Conservation (phyloP, 2,888 invertebrate genomes). For the Dysmachus trigonus region DNA sequence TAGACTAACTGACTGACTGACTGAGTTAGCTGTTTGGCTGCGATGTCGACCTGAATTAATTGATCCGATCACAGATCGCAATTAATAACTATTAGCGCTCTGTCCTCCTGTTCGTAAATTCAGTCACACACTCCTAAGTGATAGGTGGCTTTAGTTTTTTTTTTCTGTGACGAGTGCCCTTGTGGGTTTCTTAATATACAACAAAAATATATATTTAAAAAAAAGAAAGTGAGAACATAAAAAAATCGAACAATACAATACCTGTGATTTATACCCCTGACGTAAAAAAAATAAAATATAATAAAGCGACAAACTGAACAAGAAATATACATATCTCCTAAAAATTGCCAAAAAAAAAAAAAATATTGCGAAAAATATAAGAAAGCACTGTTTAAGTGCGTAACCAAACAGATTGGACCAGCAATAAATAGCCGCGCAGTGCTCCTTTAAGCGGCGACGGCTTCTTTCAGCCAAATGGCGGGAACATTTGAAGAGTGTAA, state of each 20-base stretch:
- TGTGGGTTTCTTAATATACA: background rate
- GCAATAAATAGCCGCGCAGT: background rate
- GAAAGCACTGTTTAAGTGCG: background rate
- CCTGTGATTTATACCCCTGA: background rate
- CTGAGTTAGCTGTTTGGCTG: background rate
- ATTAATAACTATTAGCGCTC: conserved; percentile 15
- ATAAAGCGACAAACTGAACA: background rate
- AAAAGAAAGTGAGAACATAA: background rate
- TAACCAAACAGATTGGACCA: background rate
- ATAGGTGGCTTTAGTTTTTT: background rate
- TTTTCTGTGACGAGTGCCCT: background rate
- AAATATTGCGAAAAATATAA: background rate
- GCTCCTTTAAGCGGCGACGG: background rate
- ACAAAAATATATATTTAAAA: background rate
- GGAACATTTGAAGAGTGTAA: conserved; percentile 19
- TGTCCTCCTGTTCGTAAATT: conserved; percentile 1
- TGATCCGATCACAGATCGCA: background rate
- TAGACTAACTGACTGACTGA: background rate
- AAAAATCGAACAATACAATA: background rate
- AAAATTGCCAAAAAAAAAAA: background rate
- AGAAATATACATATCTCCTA: background rate
- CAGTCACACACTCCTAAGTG: background rate
- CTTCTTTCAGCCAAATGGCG: background rate
- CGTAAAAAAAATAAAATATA: no score
- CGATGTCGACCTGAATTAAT: conserved; percentile 14